A percentile compares a stretch with the other conserved stretches of the same genome.
Conservation (phyloP, 2,797 vertebrate genomes). For the Chelidonichthys spinosus region DNA sequence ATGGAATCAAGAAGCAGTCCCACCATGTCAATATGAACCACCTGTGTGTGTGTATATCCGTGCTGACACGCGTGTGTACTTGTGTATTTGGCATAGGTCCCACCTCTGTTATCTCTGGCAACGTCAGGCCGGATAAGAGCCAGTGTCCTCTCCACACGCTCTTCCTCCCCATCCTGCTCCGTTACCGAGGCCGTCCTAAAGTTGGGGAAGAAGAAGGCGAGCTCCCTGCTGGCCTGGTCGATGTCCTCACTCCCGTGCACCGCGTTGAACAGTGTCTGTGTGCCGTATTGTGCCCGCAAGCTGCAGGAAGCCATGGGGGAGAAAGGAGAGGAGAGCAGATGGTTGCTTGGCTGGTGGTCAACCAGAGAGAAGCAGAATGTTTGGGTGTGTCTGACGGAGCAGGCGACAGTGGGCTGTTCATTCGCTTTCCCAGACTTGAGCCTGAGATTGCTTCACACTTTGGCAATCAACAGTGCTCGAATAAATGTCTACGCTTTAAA, state of each 20-base stretch:
- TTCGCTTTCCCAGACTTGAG: conserved; percentile 53
- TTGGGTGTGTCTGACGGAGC: conserved; percentile 78
- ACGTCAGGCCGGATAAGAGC: conserved; percentile 84
- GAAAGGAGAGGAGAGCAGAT: conserved; percentile 77
- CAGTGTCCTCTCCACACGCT: conserved; percentile 84
- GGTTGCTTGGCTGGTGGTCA: conserved; percentile 75
- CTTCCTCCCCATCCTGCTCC: conserved; percentile 75
- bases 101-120: conserved; percentile 86
- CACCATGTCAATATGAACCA: conserved; percentile 15
- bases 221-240: conserved; percentile 87
- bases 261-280: conserved; percentile 88
- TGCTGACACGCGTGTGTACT: conserved; percentile 18
- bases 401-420: conserved; percentile 65
- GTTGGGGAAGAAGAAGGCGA: conserved; percentile 90
- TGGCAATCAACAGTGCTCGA: conserved; percentile 42
- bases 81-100: conserved; percentile 72
- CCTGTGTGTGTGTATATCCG: conserved; percentile 23
- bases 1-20: conserved; percentile 21
- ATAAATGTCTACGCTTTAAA: conserved; percentile 26
- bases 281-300: conserved; percentile 90
- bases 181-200: conserved; percentile 75
- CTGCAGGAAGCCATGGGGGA: conserved; percentile 75
- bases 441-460: conserved; percentile 49
- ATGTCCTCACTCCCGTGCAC: conserved; percentile 88
- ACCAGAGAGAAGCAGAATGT: conserved; percentile 71